Percentiles rank a stretch among this genome's conserved stretches.
Evolutionary conservation across 2,797 vertebrate species (phyloP).

Genomic region (Paedocypris micromegethes): DNA sequence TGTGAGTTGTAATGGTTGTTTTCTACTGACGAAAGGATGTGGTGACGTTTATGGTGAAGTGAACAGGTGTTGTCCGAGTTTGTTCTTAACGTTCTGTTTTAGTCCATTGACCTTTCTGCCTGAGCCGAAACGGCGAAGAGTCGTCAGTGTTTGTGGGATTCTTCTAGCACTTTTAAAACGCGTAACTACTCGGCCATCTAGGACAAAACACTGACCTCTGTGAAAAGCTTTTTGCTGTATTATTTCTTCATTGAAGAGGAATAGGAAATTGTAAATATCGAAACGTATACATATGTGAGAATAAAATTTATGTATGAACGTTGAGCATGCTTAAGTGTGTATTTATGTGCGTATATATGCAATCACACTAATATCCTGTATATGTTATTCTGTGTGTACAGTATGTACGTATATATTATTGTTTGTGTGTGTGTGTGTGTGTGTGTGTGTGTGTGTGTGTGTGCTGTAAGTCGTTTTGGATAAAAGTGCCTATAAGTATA

Average conservation of each 20-base stretch:
- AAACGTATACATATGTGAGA: constrained; percentile 71
- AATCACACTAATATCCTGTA: no score
- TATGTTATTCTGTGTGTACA: no score
- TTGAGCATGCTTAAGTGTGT: no score
- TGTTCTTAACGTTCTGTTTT: constrained; percentile 23
- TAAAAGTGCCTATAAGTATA: no score
- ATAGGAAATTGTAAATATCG: constrained; percentile 76
- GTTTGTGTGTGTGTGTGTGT: no score
- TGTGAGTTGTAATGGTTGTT: constrained; percentile 18
- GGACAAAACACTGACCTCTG: constrained; percentile 77
- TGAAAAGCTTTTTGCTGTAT: constrained; percentile 67
- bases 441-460: no score
- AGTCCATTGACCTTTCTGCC: constrained; percentile 12
- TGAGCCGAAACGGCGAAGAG: constrained; percentile 32
- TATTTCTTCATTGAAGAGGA: constrained; percentile 68
- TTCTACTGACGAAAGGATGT: constrained; percentile 15
- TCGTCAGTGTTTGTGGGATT: constrained; percentile 48
- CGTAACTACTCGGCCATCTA: constrained; percentile 58
- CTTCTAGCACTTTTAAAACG: constrained; percentile 70
- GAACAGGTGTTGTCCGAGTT: constrained; percentile 25
- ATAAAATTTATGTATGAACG: constrained; percentile 74
- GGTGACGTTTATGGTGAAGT: constrained; percentile 20
- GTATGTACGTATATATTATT: no score
- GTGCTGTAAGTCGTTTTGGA: no score
- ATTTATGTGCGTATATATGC: no score